Percentiles rank a stretch among this genome's conserved stretches.
These are phyloP conservation scores for Drosophila bipectinata DNA, from an alignment of 1,140 invertebrate genomes.

Conservation along the genomic window DNA sequence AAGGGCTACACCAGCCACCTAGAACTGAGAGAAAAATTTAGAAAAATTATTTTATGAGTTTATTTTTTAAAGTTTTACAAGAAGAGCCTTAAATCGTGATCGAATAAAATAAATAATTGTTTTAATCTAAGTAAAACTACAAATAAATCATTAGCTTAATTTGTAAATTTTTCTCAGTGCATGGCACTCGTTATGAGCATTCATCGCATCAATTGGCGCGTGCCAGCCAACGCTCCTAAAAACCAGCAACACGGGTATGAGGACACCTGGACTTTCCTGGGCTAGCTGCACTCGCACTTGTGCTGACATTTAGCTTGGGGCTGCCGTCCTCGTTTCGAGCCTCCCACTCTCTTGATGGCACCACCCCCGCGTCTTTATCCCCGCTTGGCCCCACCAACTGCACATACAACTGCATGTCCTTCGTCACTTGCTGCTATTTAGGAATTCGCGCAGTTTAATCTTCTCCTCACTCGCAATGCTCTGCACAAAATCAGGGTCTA, in stretches of 20 bases:
- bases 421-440: conserved; percentile 31
- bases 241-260: conserved; percentile 11
- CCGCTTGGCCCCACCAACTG: not conserved
- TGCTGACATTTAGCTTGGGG: conserved; percentile 37
- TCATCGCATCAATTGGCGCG: conserved; percentile 66
- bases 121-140: too few relatives aligned
- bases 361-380: not conserved
- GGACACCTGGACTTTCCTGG: conserved; percentile 28
- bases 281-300: conserved; percentile 39
- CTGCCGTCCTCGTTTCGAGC: conserved; percentile 35
- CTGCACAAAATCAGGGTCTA: conserved; percentile 26
- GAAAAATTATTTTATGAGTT: not conserved
- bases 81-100: not conserved
- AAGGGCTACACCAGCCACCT: conserved; percentile 13
- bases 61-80: not conserved
- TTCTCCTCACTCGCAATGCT: conserved; percentile 28
- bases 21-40: not conserved
- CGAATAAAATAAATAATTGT: not conserved
- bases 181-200: conserved; percentile 63
- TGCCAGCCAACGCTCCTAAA: conserved; percentile 45
- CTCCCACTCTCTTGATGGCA: not conserved
- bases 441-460: conserved; percentile 30
- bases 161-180: conserved; percentile 6
- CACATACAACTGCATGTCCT: conserved; percentile 3
- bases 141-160: not conserved